Evolutionary conservation across 2,888 invertebrate species (phyloP).

Genomic region (Dione juno): DNA sequence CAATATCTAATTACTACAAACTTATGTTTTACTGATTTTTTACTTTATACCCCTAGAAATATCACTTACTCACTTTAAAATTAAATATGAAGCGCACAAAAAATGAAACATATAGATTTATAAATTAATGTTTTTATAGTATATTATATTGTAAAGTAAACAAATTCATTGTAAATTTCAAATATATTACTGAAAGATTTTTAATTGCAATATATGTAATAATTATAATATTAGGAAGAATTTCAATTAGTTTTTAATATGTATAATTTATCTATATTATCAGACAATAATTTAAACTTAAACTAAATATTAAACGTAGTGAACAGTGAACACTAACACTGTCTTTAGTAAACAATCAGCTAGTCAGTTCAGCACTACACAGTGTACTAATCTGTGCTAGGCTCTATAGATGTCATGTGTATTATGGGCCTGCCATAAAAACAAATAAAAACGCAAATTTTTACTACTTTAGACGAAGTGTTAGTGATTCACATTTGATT

Average conservation of each 20-base stretch:
- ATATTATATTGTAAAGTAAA: too few species aligned
- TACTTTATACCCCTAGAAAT: not conserved
- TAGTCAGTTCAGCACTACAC: not conserved
- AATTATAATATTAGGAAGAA: too few species aligned
- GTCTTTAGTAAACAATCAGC: not conserved
- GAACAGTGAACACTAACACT: not conserved
- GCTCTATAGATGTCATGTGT: slow-evolving; percentile 19
- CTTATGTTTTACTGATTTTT: not conserved
- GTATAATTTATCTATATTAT: not conserved
- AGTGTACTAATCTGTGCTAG: slow-evolving; percentile 1
- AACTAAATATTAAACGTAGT: not conserved
- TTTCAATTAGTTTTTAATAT: not conserved
- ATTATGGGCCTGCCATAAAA: slow-evolving; percentile 16
- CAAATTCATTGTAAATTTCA: too few species aligned
- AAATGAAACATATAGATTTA: not conserved
- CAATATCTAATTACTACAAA: too few species aligned
- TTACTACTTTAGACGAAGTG: slow-evolving; percentile 8
- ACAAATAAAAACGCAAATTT: slow-evolving; percentile 20
- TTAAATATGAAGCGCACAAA: not conserved
- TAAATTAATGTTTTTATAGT: too few species aligned
- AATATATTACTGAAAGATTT: too few species aligned
- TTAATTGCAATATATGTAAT: too few species aligned
- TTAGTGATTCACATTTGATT: slow-evolving; percentile 3
- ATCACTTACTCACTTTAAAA: not conserved
- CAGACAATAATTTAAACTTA: not conserved